Percentiles rank a stretch among this genome's conserved stretches.
phyloP scores from a whole-genome alignment of 2,888 invertebrate species.

The Drosophila histrio region DNA sequence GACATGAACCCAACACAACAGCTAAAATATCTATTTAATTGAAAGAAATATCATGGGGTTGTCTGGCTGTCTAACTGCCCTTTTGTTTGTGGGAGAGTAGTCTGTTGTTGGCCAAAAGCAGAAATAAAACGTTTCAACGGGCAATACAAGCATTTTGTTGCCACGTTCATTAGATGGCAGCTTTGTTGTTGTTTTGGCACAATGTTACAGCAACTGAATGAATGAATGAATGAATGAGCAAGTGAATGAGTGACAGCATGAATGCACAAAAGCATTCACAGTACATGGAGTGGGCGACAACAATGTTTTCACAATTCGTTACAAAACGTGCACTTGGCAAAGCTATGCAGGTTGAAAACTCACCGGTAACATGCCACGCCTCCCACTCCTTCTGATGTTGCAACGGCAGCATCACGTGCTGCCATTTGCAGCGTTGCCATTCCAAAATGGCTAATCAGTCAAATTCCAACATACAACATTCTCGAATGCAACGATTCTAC shows the following conservation, averaged over 20 bases:
- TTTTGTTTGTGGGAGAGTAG: not conserved
- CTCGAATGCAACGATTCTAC: slow-evolving; percentile 8
- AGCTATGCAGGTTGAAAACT: slow-evolving; percentile 15
- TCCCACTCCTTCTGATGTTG: not conserved
- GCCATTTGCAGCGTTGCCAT: slow-evolving; percentile 66
- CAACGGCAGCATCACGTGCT: slow-evolving; percentile 59
- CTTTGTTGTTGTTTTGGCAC: slow-evolving; percentile 55
- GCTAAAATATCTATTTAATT: slow-evolving; percentile 67
- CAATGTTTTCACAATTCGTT: slow-evolving; percentile 74
- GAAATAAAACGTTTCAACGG: slow-evolving; percentile 45
- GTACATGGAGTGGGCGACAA: slow-evolving; percentile 24
- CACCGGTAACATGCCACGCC: slow-evolving; percentile 17
- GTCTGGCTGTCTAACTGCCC: not conserved
- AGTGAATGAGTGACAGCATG: slow-evolving; percentile 47
- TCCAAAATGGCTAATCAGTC: slow-evolving; percentile 73
- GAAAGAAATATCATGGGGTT: slow-evolving; percentile 63
- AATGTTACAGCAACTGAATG: slow-evolving; percentile 77
- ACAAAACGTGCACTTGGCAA: slow-evolving; percentile 67
- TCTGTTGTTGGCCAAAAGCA: slow-evolving; percentile 19
- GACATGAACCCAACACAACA: not conserved
- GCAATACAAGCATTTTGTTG: slow-evolving; percentile 44
- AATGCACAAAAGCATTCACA: slow-evolving; percentile 61
- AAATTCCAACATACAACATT: slow-evolving; percentile 48
- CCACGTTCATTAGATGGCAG: slow-evolving; percentile 68
- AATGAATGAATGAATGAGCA: slow-evolving; percentile 41